Evolutionary conservation across 2,797 vertebrate genomes (phyloP), one percentile per base, ranked within the genome.

Genomic region (Chelidonichthys spinosus): DNA sequence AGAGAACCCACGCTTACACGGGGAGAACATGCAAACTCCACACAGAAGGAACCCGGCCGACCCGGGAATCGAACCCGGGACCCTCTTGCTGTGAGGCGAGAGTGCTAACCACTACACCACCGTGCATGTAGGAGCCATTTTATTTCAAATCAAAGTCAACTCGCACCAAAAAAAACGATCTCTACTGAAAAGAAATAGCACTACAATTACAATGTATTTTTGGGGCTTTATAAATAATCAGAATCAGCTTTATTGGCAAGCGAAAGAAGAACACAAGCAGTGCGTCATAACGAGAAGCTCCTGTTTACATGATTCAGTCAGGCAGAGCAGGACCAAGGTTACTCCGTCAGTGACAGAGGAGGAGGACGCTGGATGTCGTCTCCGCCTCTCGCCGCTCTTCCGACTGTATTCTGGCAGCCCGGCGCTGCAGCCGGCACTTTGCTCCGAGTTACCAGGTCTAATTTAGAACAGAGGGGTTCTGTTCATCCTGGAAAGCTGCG

Each of bases 391-490:
- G 36, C 63, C 65, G 44, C 33, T 49, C 44, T 39, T 79, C 58
- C 49, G 52, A 75, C 81, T 86, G 79, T 71, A 55, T 76, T 84
- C 61, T 74, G 61, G 76, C 74, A 82, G 71, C 49, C 64, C 46
- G 58, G 60, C 6, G 35, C 81, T 75, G 72, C 71, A 74, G 86
- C 62, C 83, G 73, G 83, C 73, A 54, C 76, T 84, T 79, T 69
- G 59, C 77, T 87, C 77, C 75, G 84, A 78, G 77, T 82, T 81
- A 84, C 63, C 78, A 62, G 83, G 72, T 91, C 90, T 91, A 90
- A 92, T 92, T 87, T 90, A 82, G 88, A 93, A 94, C 91, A 93
- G 89, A 91, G 84, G 65, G 72, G 43, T 88, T 91, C 87, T 94
- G 90, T 93, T 92, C 85, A 85, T 87, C 73, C 73, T 77, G 84